These are phyloP conservation scores for Acromyrmex heyeri DNA, from an alignment of 1,140 invertebrate species.

Conservation along the genomic window DNA sequence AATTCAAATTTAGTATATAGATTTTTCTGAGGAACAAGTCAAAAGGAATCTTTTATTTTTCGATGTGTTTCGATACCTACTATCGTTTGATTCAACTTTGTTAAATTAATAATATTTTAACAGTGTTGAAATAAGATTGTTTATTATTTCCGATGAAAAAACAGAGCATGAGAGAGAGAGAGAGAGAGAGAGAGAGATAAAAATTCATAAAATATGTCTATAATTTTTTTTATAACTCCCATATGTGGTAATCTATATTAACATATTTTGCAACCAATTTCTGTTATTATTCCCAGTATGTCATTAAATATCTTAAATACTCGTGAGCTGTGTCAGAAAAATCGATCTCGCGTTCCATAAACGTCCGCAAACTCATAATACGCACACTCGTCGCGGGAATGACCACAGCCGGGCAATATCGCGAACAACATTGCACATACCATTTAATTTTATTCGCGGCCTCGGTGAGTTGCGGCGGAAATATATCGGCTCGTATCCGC, in stretches of 20 bases:
- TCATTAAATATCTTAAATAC: conserved; percentile 37
- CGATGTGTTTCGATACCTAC: neutral
- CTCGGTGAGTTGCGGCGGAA: conserved; percentile 7
- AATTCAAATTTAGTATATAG: neutral
- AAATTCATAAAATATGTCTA: neutral
- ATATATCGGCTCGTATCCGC: conserved; percentile 59
- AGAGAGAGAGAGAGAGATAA: too few species aligned
- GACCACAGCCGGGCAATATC: conserved; percentile 51
- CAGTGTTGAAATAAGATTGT: too few species aligned
- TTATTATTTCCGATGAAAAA: too few species aligned
- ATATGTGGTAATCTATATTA: neutral
- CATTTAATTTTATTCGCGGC: conserved; percentile 62
- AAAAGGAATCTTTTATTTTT: neutral
- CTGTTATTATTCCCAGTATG: neutral
- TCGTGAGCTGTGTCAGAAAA: conserved; percentile 13
- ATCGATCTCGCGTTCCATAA: conserved; percentile 54
- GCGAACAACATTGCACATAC: conserved; percentile 50
- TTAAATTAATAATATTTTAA: neutral
- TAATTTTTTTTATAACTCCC: neutral
- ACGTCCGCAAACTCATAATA: conserved; percentile 52
- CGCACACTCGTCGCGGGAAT: conserved; percentile 45
- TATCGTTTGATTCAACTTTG: neutral
- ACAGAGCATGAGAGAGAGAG: too few species aligned
- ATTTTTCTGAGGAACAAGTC: neutral
- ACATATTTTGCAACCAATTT: neutral